A percentile compares a stretch with the other conserved stretches of the same genome.
Evolutionary conservation across 2,888 invertebrate species (phyloP).

Genomic region (Labia minor): DNA sequence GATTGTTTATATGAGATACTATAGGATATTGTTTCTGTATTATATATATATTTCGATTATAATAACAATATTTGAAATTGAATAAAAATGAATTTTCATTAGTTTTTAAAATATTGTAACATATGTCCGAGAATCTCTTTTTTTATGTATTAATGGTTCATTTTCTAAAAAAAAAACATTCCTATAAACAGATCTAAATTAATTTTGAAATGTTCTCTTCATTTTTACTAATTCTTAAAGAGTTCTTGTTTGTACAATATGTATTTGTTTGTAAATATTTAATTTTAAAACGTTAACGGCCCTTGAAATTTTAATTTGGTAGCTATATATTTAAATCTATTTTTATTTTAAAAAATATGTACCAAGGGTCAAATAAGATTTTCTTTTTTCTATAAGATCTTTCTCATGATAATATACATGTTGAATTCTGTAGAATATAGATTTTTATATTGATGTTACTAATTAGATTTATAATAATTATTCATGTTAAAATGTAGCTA

Average conservation of each 20-base stretch:
- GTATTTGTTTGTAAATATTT: neutral
- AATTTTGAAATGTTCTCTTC: neutral
- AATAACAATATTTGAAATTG: no score
- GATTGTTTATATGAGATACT: no score
- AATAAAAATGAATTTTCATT: no score
- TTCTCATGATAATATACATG: slow-evolving; percentile 4
- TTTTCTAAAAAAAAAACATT: neutral
- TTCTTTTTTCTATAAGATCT: neutral
- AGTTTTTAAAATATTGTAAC: no score
- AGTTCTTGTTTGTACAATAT: neutral
- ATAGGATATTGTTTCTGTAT: no score
- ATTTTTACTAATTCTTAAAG: neutral
- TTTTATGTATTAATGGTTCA: neutral
- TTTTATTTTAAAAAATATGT: neutral
- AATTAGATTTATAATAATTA: slow-evolving; percentile 8
- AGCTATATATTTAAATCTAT: neutral
- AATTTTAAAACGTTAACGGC: neutral
- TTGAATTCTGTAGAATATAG: neutral
- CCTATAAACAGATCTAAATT: neutral
- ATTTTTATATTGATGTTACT: slow-evolving; percentile 13
- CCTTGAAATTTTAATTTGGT: slow-evolving; percentile 1
- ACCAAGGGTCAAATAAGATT: neutral
- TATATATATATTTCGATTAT: no score
- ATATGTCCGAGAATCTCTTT: neutral
- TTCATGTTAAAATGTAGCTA: slow-evolving; percentile 9